Conservation (phyloP, 2,113 vertebrate genomes). For the Phodopus roborovskii region DNA sequence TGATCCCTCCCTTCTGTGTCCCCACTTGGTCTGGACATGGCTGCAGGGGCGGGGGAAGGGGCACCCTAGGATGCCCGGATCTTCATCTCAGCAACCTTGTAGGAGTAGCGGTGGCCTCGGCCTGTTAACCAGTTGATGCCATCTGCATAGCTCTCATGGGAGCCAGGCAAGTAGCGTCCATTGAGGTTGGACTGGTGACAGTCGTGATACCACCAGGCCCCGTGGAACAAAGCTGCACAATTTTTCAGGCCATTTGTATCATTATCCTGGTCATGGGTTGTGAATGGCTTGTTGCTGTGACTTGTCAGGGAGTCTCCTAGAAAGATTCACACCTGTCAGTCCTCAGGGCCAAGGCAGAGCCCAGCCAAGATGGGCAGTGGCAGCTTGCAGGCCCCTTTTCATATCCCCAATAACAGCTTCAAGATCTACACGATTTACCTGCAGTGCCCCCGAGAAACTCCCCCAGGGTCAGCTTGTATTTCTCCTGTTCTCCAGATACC, state of each 20-base stretch:
- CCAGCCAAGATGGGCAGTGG: neutral
- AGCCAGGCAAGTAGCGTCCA: neutral
- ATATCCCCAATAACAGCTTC: neutral
- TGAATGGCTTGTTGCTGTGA: neutral
- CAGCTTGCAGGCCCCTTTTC: neutral
- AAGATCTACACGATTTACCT: neutral
- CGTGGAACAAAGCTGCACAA: neutral
- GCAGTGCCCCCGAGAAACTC: constrained; percentile 18
- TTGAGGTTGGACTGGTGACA: constrained; percentile 21
- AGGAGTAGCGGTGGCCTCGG: neutral
- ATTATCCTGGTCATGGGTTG: neutral
- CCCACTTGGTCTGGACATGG: neutral
- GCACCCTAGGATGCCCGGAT: neutral
- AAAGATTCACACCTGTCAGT: neutral
- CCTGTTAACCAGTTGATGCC: neutral
- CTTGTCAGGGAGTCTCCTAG: neutral
- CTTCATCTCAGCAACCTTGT: neutral
- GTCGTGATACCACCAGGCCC: neutral
- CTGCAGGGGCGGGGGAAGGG: neutral
- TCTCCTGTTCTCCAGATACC: neutral
- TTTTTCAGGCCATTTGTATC: neutral
- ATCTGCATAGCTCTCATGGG: neutral
- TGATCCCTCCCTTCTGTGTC: too few relatives aligned
- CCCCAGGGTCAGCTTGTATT: neutral
- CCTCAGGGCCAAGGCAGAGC: neutral